These are phyloP conservation scores for Ctenopoma kingsleyae DNA, from an alignment of 2,797 vertebrate genomes.

Conservation along the genomic window DNA sequence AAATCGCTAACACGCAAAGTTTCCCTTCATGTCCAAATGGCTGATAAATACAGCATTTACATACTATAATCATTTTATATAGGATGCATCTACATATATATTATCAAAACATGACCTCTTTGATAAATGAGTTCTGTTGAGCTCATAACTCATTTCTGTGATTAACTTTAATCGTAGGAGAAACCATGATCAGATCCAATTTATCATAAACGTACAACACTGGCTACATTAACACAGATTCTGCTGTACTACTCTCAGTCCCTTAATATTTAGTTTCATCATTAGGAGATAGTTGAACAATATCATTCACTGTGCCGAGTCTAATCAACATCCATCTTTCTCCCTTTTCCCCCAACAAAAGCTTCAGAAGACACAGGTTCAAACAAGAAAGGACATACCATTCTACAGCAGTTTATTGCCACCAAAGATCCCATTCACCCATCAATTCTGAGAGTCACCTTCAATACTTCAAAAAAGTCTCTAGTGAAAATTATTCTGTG, in stretches of 20 bases:
- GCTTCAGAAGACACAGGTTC: slow-evolving; percentile 60
- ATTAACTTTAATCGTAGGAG: slow-evolving; percentile 50
- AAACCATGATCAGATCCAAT: slow-evolving; percentile 45
- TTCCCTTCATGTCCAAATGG: slow-evolving; percentile 32
- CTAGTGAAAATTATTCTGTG: slow-evolving; percentile 56
- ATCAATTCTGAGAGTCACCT: slow-evolving; percentile 75
- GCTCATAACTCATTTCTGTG: slow-evolving; percentile 38
- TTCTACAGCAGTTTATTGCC: slow-evolving; percentile 69
- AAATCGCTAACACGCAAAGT: slow-evolving; percentile 32
- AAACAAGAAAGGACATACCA: slow-evolving; percentile 72
- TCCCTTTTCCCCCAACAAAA: slow-evolving; percentile 61
- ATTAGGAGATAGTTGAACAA: slow-evolving; percentile 45
- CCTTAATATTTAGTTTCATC: slow-evolving; percentile 42
- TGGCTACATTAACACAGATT: slow-evolving; percentile 21
- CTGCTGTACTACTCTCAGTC: slow-evolving; percentile 23
- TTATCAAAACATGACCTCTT: slow-evolving; percentile 23
- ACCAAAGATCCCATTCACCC: slow-evolving; percentile 74
- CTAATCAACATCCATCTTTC: slow-evolving; percentile 50
- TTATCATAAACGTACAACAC: slow-evolving; percentile 37
- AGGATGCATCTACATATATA: slow-evolving; percentile 32
- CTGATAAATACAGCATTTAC: slow-evolving; percentile 54
- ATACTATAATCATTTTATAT: slow-evolving; percentile 40
- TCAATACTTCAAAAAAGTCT: slow-evolving; percentile 71
- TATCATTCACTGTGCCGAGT: slow-evolving; percentile 30
- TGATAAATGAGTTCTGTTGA: slow-evolving; percentile 29